Conservation (phyloP, 2,113 vertebrate species). For the Pseudopipra pipra region DNA sequence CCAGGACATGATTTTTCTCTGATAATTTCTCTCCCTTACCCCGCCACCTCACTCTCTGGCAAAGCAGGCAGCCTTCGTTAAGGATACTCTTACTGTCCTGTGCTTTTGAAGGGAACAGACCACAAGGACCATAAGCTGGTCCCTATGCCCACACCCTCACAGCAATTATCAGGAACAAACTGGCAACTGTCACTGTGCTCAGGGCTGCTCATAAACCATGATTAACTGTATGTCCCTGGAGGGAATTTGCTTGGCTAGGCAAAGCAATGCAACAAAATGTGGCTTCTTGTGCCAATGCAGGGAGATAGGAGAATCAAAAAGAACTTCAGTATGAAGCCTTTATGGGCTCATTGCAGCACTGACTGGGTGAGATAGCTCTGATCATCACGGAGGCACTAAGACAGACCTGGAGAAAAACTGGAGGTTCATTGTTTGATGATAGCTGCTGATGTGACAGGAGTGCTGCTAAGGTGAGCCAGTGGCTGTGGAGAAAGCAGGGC, state of each 20-base stretch:
- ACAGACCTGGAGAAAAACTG: neutral
- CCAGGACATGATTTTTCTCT: neutral
- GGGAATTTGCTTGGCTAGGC: neutral
- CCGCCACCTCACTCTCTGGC: neutral
- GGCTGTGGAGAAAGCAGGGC: neutral
- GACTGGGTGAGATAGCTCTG: neutral
- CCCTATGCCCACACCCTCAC: neutral
- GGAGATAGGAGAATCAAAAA: neutral
- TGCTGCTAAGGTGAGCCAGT: neutral
- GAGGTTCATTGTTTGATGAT: neutral
- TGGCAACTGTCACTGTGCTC: neutral
- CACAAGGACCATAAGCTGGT: neutral
- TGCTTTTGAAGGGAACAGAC: neutral
- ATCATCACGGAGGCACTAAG: neutral
- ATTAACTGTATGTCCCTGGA: neutral
- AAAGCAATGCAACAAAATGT: neutral
- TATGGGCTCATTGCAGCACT: neutral
- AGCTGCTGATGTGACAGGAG: neutral
- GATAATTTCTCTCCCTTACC: neutral
- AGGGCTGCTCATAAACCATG: neutral
- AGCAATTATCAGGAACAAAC: neutral
- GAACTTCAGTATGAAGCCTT: neutral
- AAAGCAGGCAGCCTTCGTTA: neutral
- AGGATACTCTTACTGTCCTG: neutral
- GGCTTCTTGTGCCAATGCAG: neutral